Base-by-base conservation (phyloP, 2,113 vertebrate species). In the Pitta sordida region DNA sequence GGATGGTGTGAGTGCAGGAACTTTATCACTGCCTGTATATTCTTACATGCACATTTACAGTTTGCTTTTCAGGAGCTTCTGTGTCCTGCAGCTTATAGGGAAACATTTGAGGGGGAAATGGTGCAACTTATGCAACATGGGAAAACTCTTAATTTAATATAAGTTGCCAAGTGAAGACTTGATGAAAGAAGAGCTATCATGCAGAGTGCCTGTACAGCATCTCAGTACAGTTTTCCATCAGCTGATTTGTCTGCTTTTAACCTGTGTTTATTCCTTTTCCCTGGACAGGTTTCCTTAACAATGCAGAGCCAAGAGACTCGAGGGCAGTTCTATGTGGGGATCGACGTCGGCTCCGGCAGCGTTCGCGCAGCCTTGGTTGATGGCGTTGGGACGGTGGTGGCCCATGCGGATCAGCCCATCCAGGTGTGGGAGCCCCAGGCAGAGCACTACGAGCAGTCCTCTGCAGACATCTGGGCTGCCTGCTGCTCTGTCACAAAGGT, bases 271-370 rank as follows among this genome's bases (percentile, higher is more conserved):
- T 15, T 3, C 3, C 5, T 69, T 90, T 80, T 34, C 2, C 8
- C n/a, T 24, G 6, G 6, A 4, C 64, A 98, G 97, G 64, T 65
- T 49, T 26, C 49, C 23, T 18, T 30, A 10, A 67, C 64, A 59
- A 98, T 98, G 98, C 75, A 90, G 3, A 30, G 86, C 18, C 41
- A 71, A 79, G 56, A 95, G 70, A 15, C 65, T 79, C 67, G 60
- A 44, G 37, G 53, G 36, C 70, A 93, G 4, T 99, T 97, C 91
- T 99, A 99, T 1, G 96, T 99, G 36, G 99, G 99, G 3, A 97
- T 99, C 76, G 99, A 99, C 2, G 99, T 99, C 86, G 99, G 99
- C 52, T 99, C 98, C 2, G 97, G 97, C 73, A 99, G 99, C 15
- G 99, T 99, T 27, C 98, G 99, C 1, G 99, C 99, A 0, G 99